Percentiles rank a stretch among this genome's conserved stretches.
These are phyloP conservation scores for Episyrphus balteatus DNA, from an alignment of 1,140 invertebrate genomes.

Conservation along the genomic window DNA sequence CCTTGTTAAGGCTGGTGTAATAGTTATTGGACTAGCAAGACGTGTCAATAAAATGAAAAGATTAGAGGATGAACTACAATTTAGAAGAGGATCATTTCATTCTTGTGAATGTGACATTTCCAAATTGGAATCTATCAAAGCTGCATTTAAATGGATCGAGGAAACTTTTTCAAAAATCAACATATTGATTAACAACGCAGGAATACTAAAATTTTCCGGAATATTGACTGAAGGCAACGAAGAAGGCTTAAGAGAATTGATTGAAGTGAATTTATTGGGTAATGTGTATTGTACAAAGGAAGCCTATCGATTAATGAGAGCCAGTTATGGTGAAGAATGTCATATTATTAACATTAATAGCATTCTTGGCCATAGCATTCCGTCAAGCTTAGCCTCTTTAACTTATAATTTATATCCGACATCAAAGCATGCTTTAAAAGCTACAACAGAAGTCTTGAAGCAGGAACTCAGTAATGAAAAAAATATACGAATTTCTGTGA, in stretches of 20 bases:
- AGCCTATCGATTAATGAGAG: slow-evolving; percentile 52
- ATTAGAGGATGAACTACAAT: slow-evolving; percentile 12
- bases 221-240: slow-evolving; percentile 25
- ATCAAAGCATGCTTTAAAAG: slow-evolving; percentile 57
- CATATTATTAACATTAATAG: slow-evolving; percentile 61
- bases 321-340: slow-evolving; percentile 39
- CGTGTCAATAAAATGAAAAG: slow-evolving; percentile 45
- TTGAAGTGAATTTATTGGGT: slow-evolving; percentile 56
- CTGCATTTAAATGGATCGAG: slow-evolving; percentile 50
- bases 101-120: slow-evolving; percentile 49
- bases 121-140: slow-evolving; percentile 48
- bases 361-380: slow-evolving; percentile 39
- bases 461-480: slow-evolving; percentile 50
- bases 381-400: slow-evolving; percentile 29
- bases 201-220: slow-evolving; percentile 36
- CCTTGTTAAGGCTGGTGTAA: slow-evolving; percentile 46
- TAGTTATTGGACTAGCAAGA: slow-evolving; percentile 55
- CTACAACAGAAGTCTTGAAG: slow-evolving; percentile 47
- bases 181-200: slow-evolving; percentile 62
- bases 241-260: slow-evolving; percentile 37
- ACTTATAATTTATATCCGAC: slow-evolving; percentile 44
- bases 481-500: slow-evolving; percentile 14
- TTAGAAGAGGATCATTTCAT: slow-evolving; percentile 30
- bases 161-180: slow-evolving; percentile 48
- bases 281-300: slow-evolving; percentile 50